Conservation (phyloP, 2,888 invertebrate genomes). For the Ennomos erosarius region DNA sequence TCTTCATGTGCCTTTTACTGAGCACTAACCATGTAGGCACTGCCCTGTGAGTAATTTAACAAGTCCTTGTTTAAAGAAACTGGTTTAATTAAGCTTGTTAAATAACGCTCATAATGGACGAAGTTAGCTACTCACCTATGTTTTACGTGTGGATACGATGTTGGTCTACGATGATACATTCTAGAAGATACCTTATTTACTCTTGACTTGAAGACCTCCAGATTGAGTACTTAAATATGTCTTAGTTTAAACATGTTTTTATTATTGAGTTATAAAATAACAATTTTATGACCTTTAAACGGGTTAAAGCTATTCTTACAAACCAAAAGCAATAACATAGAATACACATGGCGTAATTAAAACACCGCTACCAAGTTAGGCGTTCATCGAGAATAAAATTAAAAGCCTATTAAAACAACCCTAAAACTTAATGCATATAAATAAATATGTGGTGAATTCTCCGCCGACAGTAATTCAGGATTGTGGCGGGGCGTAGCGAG, state of each 20-base stretch:
- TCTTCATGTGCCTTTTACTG: no score
- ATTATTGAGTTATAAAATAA: no score
- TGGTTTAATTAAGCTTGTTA: slow-evolving; percentile 18
- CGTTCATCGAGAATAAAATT: slow-evolving; percentile 33
- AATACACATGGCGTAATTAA: slow-evolving; percentile 29
- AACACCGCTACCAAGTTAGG: slow-evolving; percentile 28
- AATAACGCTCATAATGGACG: slow-evolving; percentile 5
- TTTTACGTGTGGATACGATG: not conserved
- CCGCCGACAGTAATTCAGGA: slow-evolving; percentile 52
- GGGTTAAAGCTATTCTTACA: slow-evolving; percentile 9
- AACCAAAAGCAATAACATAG: slow-evolving; percentile 16
- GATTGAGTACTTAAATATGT: no score
- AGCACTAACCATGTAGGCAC: no score
- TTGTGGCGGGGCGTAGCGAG: slow-evolving; percentile 40
- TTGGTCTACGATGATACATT: no score
- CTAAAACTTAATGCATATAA: slow-evolving; percentile 41
- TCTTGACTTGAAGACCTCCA: no score
- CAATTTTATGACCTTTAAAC: no score
- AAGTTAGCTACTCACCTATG: slow-evolving; percentile 4
- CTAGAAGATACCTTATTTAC: no score
- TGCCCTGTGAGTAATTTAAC: no score
- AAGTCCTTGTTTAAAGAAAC: slow-evolving; percentile 10
- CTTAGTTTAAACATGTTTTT: no score
- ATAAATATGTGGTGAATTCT: slow-evolving; percentile 58
- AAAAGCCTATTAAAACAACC: slow-evolving; percentile 32